Base-by-base conservation (phyloP, 2,888 invertebrate species). In the Calephelis perditalis region DNA sequence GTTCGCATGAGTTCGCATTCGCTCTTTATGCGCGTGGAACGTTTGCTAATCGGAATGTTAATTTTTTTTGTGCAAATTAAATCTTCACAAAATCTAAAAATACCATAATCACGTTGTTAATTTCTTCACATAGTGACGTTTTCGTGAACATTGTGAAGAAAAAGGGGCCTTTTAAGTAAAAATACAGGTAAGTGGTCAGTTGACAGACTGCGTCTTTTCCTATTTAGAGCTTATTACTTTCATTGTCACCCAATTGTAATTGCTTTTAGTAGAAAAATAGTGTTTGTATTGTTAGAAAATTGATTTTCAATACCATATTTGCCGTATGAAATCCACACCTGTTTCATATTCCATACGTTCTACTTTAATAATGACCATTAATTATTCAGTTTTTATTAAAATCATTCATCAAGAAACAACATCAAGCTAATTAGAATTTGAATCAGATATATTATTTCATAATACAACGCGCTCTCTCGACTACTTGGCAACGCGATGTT, bases 1-100 rank as follows among this genome's bases (percentile, higher is more conserved):
- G 92, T 92, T 92, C 91, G 92, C 91, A 90, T 91, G 91, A 92
- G 92, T 92, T 92, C 91, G 92, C 91, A 90, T 91, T 91, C 86
- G 87, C 86, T 89, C 83, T 88, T 80, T 84, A 83, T 84, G 82
- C 82, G 86, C 82, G 86, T 72, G 75, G 81, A 90, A 91, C 91
- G 90, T 86, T 73, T 78, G 79, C 75, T 78, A 71, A 79, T 78
- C 86, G 90, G 80, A 79, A 89, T 90, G 90, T 83, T 78, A 84
- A 82, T 78, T 82, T 89, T 86, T 87, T 86, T 84, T 88, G 86
- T 89, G 86, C 84, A 85, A 74, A 81, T 87, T 70, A 89, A 85
- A 86, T 82, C 82, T 73, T 86, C 82, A 71, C 86, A 86, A 86
- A 86, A 83, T 75, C 82, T 88, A 70, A 90, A 89, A 87, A 90